Evolutionary conservation across 1,140 invertebrate species (phyloP).

Genomic region (Pogonus chalceus): DNA sequence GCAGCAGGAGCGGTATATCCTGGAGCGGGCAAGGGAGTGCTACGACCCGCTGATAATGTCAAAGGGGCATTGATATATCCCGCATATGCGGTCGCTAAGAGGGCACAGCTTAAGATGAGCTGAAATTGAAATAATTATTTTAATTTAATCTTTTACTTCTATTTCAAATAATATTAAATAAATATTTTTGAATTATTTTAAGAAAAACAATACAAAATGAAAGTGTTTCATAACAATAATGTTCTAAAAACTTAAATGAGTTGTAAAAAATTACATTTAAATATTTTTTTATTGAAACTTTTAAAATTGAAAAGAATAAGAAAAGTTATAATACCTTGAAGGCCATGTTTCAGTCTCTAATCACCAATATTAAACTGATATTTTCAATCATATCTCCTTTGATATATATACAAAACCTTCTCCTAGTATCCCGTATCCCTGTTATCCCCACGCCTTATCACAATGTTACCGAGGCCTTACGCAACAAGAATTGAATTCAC

Average conservation of each 20-base stretch:
- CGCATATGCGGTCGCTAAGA: not conserved
- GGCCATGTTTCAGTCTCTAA: not conserved
- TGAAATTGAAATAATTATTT: not conserved
- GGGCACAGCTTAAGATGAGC: not conserved
- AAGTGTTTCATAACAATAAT: too few relatives aligned
- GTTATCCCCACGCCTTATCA: too few relatives aligned
- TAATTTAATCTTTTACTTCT: not conserved
- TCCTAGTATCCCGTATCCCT: not conserved
- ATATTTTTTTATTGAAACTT: too few relatives aligned
- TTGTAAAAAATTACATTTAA: too few relatives aligned
- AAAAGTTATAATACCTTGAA: not conserved
- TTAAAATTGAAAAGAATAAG: too few relatives aligned
- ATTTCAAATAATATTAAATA: not conserved
- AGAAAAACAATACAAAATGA: not conserved
- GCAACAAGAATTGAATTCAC: too few relatives aligned
- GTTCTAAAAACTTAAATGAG: too few relatives aligned
- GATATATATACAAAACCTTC: not conserved
- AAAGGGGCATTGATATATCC: not conserved
- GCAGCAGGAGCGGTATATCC: constrained; percentile 23
- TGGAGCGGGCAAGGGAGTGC: constrained; percentile 17
- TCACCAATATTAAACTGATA: not conserved
- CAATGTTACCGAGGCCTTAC: too few relatives aligned
- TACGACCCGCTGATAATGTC: not conserved
- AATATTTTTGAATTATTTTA: not conserved
- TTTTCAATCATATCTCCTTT: not conserved